Evolutionary conservation across 2,888 invertebrate species (phyloP).

Genomic region (Lasioglossum malachurum): DNA sequence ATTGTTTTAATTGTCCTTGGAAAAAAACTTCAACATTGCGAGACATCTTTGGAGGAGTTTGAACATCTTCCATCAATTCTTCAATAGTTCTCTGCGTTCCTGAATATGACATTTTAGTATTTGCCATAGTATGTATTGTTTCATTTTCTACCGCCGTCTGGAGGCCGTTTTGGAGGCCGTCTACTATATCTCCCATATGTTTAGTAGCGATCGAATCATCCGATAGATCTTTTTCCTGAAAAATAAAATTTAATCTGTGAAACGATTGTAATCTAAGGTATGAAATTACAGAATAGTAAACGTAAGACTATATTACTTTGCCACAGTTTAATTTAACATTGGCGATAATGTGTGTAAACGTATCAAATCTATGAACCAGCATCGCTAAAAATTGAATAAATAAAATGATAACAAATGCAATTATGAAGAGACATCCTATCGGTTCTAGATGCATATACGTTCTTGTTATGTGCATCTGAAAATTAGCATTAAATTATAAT

Average conservation of each 20-base stretch:
- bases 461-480: constrained; percentile 83
- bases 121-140: background rate
- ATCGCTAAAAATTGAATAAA: constrained; percentile 88
- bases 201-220: constrained; percentile 89
- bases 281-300: constrained; percentile 8
- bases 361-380: constrained; percentile 88
- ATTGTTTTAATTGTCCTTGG: constrained; percentile 69
- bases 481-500: constrained; percentile 12
- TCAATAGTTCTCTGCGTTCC: constrained; percentile 94
- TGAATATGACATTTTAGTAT: constrained; percentile 85
- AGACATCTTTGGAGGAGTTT: constrained; percentile 93
- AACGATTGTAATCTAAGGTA: constrained; percentile 6
- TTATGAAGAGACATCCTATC: constrained; percentile 88
- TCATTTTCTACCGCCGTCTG: constrained; percentile 90
- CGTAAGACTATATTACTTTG: constrained; percentile 87
- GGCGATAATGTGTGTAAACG: constrained; percentile 89
- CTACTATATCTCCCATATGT: constrained; percentile 96
- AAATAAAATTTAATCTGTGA: constrained; percentile 25
- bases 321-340: constrained; percentile 95
- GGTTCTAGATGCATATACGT: constrained; percentile 87
- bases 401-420: constrained; percentile 87
- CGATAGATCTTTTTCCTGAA: constrained; percentile 91
- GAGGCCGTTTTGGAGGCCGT: constrained; percentile 93
- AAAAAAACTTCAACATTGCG: constrained; percentile 75
- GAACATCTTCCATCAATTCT: constrained; percentile 93